A percentile compares a stretch with the other conserved stretches of the same genome.
Evolutionary conservation across 2,113 vertebrate species (phyloP).

Genomic region (Dipodomys merriami): DNA sequence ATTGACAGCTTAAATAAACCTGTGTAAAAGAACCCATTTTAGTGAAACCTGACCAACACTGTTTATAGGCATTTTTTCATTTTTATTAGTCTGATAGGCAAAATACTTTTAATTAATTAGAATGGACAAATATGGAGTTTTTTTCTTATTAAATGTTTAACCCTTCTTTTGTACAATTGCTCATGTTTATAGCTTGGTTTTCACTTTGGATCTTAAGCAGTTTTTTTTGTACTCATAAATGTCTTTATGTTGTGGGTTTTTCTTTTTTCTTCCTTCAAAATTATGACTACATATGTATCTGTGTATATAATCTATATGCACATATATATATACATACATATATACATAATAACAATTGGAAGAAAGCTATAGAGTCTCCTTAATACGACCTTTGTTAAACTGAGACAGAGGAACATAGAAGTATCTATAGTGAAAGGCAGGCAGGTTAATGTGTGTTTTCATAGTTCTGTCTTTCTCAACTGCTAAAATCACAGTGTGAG

Average conservation of each 20-base stretch:
- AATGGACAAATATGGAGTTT: not conserved
- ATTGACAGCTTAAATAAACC: not conserved
- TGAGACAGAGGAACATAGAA: not conserved
- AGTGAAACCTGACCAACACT: not conserved
- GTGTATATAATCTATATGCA: too few relatives aligned
- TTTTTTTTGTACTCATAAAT: conserved; percentile 19
- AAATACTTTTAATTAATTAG: conserved; percentile 25
- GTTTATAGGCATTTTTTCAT: not conserved
- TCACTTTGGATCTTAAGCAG: not conserved
- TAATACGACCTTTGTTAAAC: conserved; percentile 9
- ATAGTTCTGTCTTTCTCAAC: not conserved
- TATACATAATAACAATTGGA: not conserved
- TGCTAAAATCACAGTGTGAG: conserved; percentile 13
- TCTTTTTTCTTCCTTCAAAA: conserved; percentile 36
- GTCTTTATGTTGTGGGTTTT: conserved; percentile 38
- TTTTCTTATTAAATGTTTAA: not conserved
- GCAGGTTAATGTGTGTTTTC: not conserved
- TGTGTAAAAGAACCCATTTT: conserved; percentile 5
- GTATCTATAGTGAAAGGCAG: conserved; percentile 18
- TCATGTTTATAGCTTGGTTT: conserved; percentile 16
- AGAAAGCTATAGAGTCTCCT: not conserved
- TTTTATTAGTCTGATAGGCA: conserved; percentile 13
- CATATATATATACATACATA: too few relatives aligned
- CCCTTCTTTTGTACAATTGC: not conserved
- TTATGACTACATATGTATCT: not conserved